Conservation (phyloP, 2,888 invertebrate genomes). For the Drosophila kanekoi region DNA sequence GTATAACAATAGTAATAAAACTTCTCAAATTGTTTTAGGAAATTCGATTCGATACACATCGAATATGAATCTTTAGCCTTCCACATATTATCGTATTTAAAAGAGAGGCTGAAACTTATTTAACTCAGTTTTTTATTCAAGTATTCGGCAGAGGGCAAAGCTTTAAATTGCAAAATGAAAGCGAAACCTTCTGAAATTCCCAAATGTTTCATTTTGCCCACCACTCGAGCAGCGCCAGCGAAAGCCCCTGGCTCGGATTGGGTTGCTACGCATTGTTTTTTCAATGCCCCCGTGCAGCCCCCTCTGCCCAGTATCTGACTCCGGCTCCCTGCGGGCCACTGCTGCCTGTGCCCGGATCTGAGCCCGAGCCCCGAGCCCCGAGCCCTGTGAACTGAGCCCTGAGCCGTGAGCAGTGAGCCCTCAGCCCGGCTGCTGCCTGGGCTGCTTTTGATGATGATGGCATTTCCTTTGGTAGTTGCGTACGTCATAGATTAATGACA, state of each 20-base stretch:
- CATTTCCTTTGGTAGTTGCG: constrained; percentile 85
- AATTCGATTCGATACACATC: background rate
- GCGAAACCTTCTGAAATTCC: constrained; percentile 69
- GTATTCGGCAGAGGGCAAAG: constrained; percentile 11
- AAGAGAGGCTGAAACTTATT: background rate
- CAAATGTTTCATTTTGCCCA: constrained; percentile 66
- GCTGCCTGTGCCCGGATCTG: constrained; percentile 34
- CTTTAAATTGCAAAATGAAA: constrained; percentile 68
- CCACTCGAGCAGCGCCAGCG: constrained; percentile 28
- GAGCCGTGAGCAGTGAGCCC: constrained; percentile 1
- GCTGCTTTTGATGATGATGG: constrained; percentile 82
- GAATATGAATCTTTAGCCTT: background rate
- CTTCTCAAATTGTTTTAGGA: too few species aligned
- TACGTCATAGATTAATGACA: constrained; percentile 86
- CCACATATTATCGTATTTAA: background rate
- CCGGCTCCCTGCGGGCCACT: constrained; percentile 55
- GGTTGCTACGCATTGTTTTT: constrained; percentile 56
- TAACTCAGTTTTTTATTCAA: background rate
- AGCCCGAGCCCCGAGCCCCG: constrained; percentile 24
- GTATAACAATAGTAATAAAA: too few species aligned
- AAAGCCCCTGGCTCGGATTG: constrained; percentile 32
- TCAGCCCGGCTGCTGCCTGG: constrained; percentile 64
- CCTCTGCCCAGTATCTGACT: constrained; percentile 23
- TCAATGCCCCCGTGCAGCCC: constrained; percentile 31
- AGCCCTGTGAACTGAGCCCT: background rate